These are phyloP conservation scores for Pristionchus maxplancki DNA, from an alignment of 2,888 invertebrate genomes.

Conservation along the genomic window DNA sequence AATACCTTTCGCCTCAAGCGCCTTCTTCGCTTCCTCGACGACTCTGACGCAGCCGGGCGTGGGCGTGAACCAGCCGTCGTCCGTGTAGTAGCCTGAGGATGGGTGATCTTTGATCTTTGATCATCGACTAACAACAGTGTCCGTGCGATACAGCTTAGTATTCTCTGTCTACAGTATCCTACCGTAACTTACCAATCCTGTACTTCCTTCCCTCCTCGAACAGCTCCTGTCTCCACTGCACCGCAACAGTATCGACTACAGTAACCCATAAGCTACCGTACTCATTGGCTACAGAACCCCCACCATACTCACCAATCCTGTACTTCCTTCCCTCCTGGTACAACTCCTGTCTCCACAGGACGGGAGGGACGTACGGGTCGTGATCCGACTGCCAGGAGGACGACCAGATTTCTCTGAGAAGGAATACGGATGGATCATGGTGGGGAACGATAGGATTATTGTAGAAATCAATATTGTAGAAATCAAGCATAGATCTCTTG, in stretches of 20 bases:
- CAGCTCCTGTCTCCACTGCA: constrained; percentile 64
- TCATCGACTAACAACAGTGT: too few species aligned
- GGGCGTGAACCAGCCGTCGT: constrained; percentile 73
- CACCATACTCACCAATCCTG: constrained; percentile 54
- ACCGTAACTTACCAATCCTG: constrained; percentile 54
- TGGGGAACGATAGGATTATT: background rate
- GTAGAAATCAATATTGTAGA: background rate
- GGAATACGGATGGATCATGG: background rate
- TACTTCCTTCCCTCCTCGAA: constrained; percentile 56
- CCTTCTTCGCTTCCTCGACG: constrained; percentile 67
- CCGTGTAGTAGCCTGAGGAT: constrained; percentile 62
- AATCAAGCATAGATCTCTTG: too few species aligned
- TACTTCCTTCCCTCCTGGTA: constrained; percentile 56
- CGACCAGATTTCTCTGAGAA: constrained; percentile 16
- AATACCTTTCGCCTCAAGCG: constrained; percentile 58
- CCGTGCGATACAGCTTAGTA: background rate
- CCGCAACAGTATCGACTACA: too few species aligned
- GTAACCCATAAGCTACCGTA: too few species aligned
- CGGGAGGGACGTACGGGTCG: constrained; percentile 72
- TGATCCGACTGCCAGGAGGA: constrained; percentile 58
- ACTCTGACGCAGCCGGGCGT: constrained; percentile 67
- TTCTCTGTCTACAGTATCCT: background rate
- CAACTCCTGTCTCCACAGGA: constrained; percentile 65
- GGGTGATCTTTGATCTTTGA: constrained; percentile 12
- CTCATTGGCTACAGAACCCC: too few species aligned